Evolutionary conservation across 1,140 invertebrate species (phyloP).

Genomic region (Yoshiicerus persimilis): DNA sequence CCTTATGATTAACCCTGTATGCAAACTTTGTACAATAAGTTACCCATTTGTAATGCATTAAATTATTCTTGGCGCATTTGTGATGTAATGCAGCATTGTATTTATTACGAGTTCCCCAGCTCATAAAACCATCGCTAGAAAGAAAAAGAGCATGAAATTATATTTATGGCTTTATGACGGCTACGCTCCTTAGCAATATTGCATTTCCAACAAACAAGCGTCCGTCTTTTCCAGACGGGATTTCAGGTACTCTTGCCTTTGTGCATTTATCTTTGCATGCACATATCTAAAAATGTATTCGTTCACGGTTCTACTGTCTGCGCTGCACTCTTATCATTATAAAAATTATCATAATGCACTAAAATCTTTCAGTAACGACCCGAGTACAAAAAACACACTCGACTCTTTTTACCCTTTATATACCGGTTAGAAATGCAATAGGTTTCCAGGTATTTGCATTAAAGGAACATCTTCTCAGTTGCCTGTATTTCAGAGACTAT

Average conservation of each 20-base stretch:
- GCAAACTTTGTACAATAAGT: neutral
- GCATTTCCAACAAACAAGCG: neutral
- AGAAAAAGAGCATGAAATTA: slow-evolving; percentile 17
- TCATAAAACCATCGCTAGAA: neutral
- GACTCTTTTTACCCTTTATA: neutral
- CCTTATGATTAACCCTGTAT: neutral
- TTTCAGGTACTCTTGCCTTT: neutral
- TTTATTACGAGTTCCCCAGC: neutral
- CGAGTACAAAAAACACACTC: neutral
- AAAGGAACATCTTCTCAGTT: neutral
- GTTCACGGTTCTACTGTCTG: neutral
- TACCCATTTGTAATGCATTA: neutral
- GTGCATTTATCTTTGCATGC: neutral
- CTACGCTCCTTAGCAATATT: neutral
- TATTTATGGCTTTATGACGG: slow-evolving; percentile 3
- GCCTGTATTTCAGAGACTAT: neutral
- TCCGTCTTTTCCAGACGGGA: neutral
- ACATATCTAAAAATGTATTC: neutral
- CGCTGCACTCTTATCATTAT: neutral
- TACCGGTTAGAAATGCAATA: neutral
- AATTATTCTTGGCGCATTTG: neutral
- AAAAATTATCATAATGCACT: neutral
- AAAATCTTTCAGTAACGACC: neutral
- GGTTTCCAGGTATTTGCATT: neutral
- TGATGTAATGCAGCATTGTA: neutral